These are phyloP conservation scores for Neotragus pygmaeus DNA, from an alignment of 2,113 vertebrate species.

Conservation along the genomic window DNA sequence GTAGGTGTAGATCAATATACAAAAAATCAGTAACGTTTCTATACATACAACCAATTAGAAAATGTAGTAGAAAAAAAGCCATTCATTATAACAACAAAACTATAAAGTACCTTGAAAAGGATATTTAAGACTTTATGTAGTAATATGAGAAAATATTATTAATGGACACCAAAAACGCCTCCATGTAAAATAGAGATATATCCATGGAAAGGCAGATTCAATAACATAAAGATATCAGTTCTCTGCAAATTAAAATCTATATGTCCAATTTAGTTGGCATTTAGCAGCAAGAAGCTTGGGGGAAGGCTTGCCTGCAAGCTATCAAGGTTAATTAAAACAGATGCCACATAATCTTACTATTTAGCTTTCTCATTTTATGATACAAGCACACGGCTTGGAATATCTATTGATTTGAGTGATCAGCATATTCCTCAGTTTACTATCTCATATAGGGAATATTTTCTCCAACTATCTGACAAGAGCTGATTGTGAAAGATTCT, in stretches of 20 bases:
- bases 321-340: background rate
- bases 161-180: background rate
- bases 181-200: background rate
- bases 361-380: background rate
- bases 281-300: background rate
- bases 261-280: background rate
- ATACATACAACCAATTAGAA: background rate
- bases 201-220: background rate
- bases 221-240: background rate
- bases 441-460: background rate
- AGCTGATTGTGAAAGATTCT: background rate
- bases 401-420: background rate
- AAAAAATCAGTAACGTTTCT: background rate
- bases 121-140: background rate
- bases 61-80: background rate
- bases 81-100: background rate
- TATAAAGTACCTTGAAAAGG: background rate
- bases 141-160: background rate
- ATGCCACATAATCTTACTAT: background rate
- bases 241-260: background rate
- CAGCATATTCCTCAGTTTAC: background rate
- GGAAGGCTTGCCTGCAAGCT: background rate
- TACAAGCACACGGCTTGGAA: background rate
- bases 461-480: background rate
- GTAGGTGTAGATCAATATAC: background rate